Evolutionary conservation across 2,888 invertebrate genomes (phyloP).

Genomic region (Tipula vernalis): DNA sequence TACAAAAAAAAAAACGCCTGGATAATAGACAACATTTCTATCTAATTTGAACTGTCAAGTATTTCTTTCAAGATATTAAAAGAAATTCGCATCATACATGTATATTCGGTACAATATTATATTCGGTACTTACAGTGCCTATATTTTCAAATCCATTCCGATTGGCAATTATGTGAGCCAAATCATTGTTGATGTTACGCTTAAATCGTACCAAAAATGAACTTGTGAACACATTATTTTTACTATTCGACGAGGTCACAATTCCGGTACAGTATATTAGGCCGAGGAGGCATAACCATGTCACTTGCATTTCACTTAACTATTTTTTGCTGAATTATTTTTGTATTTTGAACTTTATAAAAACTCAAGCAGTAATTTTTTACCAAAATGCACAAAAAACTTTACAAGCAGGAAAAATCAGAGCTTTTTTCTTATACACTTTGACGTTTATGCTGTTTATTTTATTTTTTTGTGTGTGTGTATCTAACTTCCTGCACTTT

Average conservation of each 20-base stretch:
- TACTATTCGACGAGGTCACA: constrained; percentile 13
- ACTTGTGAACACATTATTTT: constrained; percentile 77
- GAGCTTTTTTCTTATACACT: background rate
- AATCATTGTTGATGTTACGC: constrained; percentile 58
- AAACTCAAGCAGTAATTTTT: background rate
- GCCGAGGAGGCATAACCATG: constrained; percentile 18
- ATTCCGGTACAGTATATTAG: constrained; percentile 15
- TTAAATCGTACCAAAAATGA: constrained; percentile 86
- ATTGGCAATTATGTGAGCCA: constrained; percentile 70
- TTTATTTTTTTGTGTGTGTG: background rate
- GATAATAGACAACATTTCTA: background rate
- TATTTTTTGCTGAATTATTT: background rate
- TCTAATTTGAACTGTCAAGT: background rate
- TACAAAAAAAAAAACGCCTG: background rate
- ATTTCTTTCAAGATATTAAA: background rate
- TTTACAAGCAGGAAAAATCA: background rate
- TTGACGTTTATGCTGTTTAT: background rate
- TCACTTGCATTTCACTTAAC: constrained; percentile 17
- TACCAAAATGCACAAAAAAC: background rate
- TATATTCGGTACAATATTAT: background rate
- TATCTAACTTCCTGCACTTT: too few relatives aligned
- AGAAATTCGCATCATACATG: background rate
- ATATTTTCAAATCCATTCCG: constrained; percentile 89
- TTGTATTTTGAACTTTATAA: background rate
- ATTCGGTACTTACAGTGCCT: constrained; percentile 68